phyloP scores from a whole-genome alignment of 1,140 invertebrate species.

The Bombus cullumanus region DNA sequence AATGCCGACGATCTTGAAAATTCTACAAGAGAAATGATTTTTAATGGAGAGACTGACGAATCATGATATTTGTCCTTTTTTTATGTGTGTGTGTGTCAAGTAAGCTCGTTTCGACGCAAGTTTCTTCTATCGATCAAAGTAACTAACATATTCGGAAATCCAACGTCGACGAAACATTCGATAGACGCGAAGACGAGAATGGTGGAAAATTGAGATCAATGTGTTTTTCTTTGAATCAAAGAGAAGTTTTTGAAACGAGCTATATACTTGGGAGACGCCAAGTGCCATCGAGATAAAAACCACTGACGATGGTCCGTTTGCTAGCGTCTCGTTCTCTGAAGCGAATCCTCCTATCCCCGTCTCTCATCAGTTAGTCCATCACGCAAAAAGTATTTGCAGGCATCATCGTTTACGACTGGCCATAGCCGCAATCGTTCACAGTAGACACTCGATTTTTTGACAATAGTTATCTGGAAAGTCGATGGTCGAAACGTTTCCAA shows the following conservation, averaged over 20 bases:
- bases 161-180: no score
- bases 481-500: not conserved
- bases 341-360: not conserved
- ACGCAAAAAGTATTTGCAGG: conserved; percentile 4
- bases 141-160: not conserved
- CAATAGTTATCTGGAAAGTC: no score
- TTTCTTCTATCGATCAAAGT: no score
- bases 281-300: not conserved
- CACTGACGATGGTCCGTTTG: not conserved
- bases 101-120: no score
- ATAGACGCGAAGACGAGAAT: not conserved
- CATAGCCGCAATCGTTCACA: not conserved
- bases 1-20: not conserved
- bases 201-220: not conserved
- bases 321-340: not conserved
- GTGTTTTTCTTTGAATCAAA: no score
- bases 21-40: not conserved
- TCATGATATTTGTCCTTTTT: no score
- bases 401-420: not conserved
- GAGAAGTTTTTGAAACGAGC: not conserved
- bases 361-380: not conserved
- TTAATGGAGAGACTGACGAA: not conserved
- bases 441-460: not conserved
- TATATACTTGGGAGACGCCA: not conserved
- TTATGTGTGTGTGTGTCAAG: no score